Percentiles rank a stretch among this genome's conserved stretches.
Evolutionary conservation across 2,888 invertebrate species (phyloP).

Genomic region (Carabus problematicus): DNA sequence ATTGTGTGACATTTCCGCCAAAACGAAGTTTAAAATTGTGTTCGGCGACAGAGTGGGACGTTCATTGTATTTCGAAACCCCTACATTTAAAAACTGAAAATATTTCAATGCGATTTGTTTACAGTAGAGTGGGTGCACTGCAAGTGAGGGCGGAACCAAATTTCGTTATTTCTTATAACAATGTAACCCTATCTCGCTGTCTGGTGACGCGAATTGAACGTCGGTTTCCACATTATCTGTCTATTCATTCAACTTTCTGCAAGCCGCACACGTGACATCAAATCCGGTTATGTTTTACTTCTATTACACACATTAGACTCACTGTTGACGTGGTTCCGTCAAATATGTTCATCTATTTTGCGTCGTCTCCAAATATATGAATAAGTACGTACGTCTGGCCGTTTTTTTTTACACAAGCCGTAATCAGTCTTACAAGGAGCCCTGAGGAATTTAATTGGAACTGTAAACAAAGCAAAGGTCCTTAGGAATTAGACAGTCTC

Average conservation of each 20-base stretch:
- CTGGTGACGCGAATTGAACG: slow-evolving; percentile 27
- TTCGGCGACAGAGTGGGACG: slow-evolving; percentile 47
- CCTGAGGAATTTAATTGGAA: slow-evolving; percentile 50
- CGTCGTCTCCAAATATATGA: no score
- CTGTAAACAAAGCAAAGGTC: slow-evolving; percentile 50
- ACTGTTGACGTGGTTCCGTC: no score
- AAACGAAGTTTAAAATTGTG: slow-evolving; percentile 55
- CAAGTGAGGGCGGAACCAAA: slow-evolving; percentile 58
- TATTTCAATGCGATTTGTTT: slow-evolving; percentile 60
- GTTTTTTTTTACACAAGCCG: no score
- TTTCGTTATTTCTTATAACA: slow-evolving; percentile 56
- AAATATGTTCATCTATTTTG: no score
- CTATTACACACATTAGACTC: no score
- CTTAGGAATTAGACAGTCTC: slow-evolving; percentile 45
- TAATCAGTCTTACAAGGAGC: no score
- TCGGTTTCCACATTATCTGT: no score
- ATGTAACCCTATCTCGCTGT: slow-evolving; percentile 55
- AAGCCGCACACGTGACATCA: no score
- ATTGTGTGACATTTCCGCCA: slow-evolving; percentile 58
- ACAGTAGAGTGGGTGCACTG: slow-evolving; percentile 56
- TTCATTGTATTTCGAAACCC: slow-evolving; percentile 51
- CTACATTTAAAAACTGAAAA: slow-evolving; percentile 58
- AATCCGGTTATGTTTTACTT: no score
- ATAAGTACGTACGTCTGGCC: no score
- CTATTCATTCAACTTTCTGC: no score